A percentile compares a stretch with the other conserved stretches of the same genome.
Evolutionary conservation across 2,888 invertebrate genomes (phyloP).

Genomic region (Glyphotaelius pellucidus): DNA sequence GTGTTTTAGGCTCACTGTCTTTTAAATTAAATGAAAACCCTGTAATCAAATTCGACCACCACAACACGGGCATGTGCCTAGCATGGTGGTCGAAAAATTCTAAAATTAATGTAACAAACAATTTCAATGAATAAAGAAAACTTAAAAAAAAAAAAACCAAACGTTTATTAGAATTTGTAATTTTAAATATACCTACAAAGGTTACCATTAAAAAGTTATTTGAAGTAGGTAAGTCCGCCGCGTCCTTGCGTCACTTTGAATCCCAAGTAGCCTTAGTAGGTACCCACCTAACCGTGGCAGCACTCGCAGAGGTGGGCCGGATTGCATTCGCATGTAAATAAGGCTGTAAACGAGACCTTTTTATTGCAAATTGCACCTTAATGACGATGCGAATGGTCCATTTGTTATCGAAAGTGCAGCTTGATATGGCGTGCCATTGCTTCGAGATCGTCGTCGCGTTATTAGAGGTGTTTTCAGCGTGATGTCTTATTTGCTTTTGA

Average conservation of each 20-base stretch:
- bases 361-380: slow-evolving; percentile 30
- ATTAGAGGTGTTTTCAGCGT: background rate
- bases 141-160: too few species aligned
- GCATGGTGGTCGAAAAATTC: too few species aligned
- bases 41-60: too few species aligned
- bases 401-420: slow-evolving; percentile 37
- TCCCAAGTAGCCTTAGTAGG: background rate
- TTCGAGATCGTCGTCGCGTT: background rate
- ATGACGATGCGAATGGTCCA: slow-evolving; percentile 23
- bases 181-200: background rate
- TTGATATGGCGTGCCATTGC: slow-evolving; percentile 22
- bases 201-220: background rate
- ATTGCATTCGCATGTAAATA: slow-evolving; percentile 25
- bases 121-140: too few species aligned
- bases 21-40: too few species aligned
- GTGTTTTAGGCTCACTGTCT: too few species aligned
- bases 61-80: too few species aligned
- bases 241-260: slow-evolving; percentile 3
- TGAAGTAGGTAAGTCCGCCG: background rate
- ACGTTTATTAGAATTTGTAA: background rate
- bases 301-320: background rate
- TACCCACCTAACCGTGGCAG: background rate
- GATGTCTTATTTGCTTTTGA: background rate
- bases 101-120: too few species aligned
- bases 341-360: slow-evolving; percentile 18